A percentile compares a stretch with the other conserved stretches of the same genome.
phyloP scores from a whole-genome alignment of 2,888 invertebrate genomes.

The Pegoplata infirma region DNA sequence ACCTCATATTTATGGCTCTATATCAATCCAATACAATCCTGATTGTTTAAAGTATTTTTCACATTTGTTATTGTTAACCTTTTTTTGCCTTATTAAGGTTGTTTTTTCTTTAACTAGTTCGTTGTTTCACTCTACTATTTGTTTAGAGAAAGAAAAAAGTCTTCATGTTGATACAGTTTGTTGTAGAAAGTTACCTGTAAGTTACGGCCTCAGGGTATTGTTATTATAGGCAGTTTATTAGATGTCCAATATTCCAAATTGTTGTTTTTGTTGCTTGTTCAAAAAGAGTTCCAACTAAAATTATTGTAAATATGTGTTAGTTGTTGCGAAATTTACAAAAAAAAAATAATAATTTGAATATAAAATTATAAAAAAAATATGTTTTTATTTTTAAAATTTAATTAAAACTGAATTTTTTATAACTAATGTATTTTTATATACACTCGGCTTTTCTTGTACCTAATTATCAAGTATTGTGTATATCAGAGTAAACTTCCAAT shows the following conservation, averaged over 20 bases:
- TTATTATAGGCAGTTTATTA: neutral
- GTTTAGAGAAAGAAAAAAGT: slow-evolving; percentile 46
- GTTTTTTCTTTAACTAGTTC: slow-evolving; percentile 42
- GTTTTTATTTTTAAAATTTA: neutral
- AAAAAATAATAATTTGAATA: neutral
- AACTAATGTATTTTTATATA: neutral
- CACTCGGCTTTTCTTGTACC: neutral
- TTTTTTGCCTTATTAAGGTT: neutral
- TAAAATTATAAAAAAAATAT: neutral
- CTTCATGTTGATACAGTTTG: slow-evolving; percentile 52
- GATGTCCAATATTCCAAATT: neutral
- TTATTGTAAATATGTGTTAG: slow-evolving; percentile 26
- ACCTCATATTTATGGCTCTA: slow-evolving; percentile 33
- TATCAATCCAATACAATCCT: slow-evolving; percentile 20
- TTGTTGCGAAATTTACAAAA: slow-evolving; percentile 3
- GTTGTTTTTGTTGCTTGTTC: neutral
- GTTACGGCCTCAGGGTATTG: neutral
- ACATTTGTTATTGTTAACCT: neutral
- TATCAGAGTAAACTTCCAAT: neutral
- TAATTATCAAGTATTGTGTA: neutral
- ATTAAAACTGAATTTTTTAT: neutral
- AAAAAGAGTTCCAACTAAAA: slow-evolving; percentile 49
- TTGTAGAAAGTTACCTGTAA: slow-evolving; percentile 58
- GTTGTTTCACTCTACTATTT: slow-evolving; percentile 42
- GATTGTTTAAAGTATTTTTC: neutral